phyloP scores from a whole-genome alignment of 2,113 vertebrate genomes.

The Harpagus bidentatus region DNA sequence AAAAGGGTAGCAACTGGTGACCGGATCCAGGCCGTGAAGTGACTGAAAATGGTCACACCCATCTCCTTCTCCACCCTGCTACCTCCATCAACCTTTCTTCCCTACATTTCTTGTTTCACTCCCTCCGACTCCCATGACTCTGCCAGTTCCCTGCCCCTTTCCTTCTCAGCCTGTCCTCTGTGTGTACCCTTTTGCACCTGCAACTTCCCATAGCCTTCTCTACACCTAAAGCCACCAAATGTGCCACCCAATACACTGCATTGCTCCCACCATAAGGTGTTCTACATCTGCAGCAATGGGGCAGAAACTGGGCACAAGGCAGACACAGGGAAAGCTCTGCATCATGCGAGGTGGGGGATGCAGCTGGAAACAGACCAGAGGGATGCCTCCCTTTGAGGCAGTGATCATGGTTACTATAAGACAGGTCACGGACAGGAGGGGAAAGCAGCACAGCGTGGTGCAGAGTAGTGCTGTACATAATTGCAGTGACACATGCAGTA shows the following conservation, averaged over 20 bases:
- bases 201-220: neutral
- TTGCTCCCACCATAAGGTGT: rapidly evolving
- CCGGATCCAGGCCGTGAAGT: neutral
- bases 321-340: rapidly evolving
- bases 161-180: neutral
- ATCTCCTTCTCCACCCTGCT: neutral
- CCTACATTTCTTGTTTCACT: neutral
- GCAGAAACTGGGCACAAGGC: neutral
- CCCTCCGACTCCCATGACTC: neutral
- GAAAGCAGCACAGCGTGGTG: neutral
- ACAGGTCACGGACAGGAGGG: neutral
- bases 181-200: neutral
- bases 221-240: neutral
- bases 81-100: neutral
- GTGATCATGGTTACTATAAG: neutral
- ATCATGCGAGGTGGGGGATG: neutral
- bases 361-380: neutral
- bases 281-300: neutral
- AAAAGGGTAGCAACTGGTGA: neutral
- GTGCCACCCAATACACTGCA: neutral
- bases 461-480: neutral
- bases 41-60: neutral
- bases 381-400: neutral
- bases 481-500: rapidly evolving
- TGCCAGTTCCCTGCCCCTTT: neutral